Conservation (phyloP, 2,888 invertebrate genomes). For the Axea sp. region DNA sequence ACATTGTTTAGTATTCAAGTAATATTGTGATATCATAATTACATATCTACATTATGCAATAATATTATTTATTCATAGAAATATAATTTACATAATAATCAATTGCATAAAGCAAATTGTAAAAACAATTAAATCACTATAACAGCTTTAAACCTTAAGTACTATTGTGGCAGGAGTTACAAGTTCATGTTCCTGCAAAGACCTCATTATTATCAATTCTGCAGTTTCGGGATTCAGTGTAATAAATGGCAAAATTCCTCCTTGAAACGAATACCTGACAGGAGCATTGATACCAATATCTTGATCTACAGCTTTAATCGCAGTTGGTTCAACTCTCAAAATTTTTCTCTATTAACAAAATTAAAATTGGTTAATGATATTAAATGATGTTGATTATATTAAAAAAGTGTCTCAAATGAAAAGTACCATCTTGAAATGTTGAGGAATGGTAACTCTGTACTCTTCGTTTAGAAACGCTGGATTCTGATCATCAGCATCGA, state of each 20-base stretch:
- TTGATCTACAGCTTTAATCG: conserved; percentile 89
- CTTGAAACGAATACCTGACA: conserved; percentile 85
- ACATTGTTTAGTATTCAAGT: too few relatives aligned
- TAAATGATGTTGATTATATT: too few relatives aligned
- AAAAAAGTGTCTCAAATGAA: too few relatives aligned
- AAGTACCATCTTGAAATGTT: conserved; percentile 82
- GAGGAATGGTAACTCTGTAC: conserved; percentile 86
- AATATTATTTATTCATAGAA: too few relatives aligned
- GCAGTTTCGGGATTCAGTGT: conserved; percentile 84
- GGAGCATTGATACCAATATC: conserved; percentile 88
- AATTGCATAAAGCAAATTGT: background rate
- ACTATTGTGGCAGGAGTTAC: conserved; percentile 88
- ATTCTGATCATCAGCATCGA: conserved; percentile 96
- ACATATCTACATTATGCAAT: too few relatives aligned
- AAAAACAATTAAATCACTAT: too few relatives aligned
- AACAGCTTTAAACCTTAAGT: conserved; percentile 87
- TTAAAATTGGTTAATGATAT: background rate
- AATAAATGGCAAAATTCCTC: conserved; percentile 83
- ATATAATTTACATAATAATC: too few relatives aligned
- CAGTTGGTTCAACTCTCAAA: conserved; percentile 85
- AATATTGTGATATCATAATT: too few relatives aligned
- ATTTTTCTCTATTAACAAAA: conserved; percentile 81
- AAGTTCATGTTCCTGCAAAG: conserved; percentile 83
- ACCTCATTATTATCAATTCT: conserved; percentile 82
- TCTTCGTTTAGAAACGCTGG: conserved; percentile 89